A percentile compares a stretch with the other conserved stretches of the same genome.
phyloP scores from a whole-genome alignment of 2,113 vertebrate species.

The Oophaga pumilio region DNA sequence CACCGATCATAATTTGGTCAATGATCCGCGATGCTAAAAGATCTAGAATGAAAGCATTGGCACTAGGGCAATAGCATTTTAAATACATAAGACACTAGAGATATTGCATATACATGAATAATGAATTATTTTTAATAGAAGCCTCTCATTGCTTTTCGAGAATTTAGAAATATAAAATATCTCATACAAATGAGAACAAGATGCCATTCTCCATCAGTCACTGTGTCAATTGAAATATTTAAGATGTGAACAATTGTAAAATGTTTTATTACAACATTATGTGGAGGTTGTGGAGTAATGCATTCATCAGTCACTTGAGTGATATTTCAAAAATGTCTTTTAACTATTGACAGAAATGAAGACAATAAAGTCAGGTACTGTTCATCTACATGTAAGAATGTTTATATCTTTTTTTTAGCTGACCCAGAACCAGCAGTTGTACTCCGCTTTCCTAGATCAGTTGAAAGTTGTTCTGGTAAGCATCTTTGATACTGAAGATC shows the following conservation, averaged over 20 bases:
- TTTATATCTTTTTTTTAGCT: conserved; percentile 20
- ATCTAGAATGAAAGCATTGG: no score
- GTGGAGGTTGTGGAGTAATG: not conserved
- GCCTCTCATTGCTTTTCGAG: no score
- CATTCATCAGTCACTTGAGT: not conserved
- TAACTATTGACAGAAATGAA: not conserved
- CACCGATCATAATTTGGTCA: no score
- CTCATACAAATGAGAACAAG: not conserved
- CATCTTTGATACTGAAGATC: not conserved
- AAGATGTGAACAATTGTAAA: not conserved
- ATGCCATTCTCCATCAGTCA: not conserved
- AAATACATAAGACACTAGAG: no score
- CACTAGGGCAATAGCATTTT: no score
- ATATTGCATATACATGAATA: no score
- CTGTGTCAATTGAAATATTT: not conserved
- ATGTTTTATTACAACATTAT: not conserved
- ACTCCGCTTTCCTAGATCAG: conserved; percentile 29
- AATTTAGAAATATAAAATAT: no score
- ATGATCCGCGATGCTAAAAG: no score
- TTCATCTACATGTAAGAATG: not conserved
- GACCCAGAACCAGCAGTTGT: conserved; percentile 37
- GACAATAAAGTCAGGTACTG: not conserved
- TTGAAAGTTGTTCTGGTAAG: conserved; percentile 46
- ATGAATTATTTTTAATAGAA: no score
- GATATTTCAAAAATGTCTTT: not conserved